Percentiles rank a stretch among this genome's conserved stretches.
Conservation (phyloP, 2,888 invertebrate species). For the Cordylochernes scorpioides region DNA sequence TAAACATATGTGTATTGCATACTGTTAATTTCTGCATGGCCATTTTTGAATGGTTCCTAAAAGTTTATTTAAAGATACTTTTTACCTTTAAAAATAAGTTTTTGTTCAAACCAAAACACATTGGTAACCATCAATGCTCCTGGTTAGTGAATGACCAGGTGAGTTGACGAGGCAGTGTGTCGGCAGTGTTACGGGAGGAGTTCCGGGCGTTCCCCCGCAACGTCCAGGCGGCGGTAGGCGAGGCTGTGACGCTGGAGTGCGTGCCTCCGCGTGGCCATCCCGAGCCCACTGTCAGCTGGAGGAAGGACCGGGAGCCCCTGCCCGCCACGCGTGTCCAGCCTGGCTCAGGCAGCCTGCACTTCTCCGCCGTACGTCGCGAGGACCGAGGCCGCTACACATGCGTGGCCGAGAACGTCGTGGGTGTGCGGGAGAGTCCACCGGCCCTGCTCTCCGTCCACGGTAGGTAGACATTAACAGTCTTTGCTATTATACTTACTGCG, state of each 20-base stretch:
- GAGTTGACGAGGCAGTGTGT: too few species aligned
- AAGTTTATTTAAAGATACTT: too few species aligned
- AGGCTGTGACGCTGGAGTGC: slow-evolving; percentile 58
- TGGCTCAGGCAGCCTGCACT: slow-evolving; percentile 46
- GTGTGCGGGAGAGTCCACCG: slow-evolving; percentile 48
- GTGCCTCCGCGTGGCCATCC: slow-evolving; percentile 67
- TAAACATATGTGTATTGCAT: too few species aligned
- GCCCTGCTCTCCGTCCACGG: slow-evolving; percentile 60
- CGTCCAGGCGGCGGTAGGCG: slow-evolving; percentile 53
- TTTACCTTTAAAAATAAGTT: too few species aligned
- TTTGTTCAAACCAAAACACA: too few species aligned
- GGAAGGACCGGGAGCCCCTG: slow-evolving; percentile 46
- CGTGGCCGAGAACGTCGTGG: slow-evolving; percentile 68
- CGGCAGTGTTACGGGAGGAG: slow-evolving; percentile 54
- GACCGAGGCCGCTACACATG: slow-evolving; percentile 81
- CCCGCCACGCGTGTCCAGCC: slow-evolving; percentile 6
- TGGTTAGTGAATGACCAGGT: too few species aligned
- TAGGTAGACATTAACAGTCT: slow-evolving; percentile 25
- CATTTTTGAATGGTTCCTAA: too few species aligned
- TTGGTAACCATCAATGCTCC: too few species aligned
- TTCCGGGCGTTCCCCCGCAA: slow-evolving; percentile 60
- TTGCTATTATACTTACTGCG: too few species aligned
- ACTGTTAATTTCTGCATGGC: too few species aligned
- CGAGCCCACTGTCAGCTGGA: slow-evolving; percentile 63
- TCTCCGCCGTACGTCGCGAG: slow-evolving; percentile 56